Conservation (phyloP, 1,140 invertebrate species). For the Heliothis virescens region DNA sequence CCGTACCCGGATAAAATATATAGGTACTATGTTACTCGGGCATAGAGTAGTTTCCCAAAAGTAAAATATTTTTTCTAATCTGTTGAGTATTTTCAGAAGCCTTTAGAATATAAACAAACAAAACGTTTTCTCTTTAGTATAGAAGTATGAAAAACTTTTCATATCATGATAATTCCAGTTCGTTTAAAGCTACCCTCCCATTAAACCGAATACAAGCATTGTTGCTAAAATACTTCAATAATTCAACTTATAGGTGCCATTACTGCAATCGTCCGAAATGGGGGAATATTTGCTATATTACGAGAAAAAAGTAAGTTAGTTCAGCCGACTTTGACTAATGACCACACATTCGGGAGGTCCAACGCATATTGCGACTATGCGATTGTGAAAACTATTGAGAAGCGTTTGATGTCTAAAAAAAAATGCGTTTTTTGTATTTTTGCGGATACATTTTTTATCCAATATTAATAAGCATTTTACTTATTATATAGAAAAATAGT, state of each 20-base stretch:
- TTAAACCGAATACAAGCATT: neutral
- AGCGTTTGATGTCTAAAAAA: neutral
- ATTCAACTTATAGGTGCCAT: slow-evolving; percentile 32
- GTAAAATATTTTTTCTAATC: too few relatives aligned
- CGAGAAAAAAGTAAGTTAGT: slow-evolving; percentile 71
- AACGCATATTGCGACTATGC: slow-evolving; percentile 75
- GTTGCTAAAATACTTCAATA: slow-evolving; percentile 23
- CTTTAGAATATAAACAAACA: too few relatives aligned
- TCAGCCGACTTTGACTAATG: slow-evolving; percentile 78
- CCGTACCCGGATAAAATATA: too few relatives aligned
- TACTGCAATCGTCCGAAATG: slow-evolving; percentile 10
- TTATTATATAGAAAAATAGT: too few relatives aligned
- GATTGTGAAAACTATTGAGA: slow-evolving; percentile 53
- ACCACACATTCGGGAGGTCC: slow-evolving; percentile 74
- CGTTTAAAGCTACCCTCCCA: neutral
- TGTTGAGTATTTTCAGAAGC: too few relatives aligned
- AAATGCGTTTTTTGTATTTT: neutral
- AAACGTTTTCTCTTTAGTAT: too few relatives aligned
- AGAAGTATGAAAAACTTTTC: too few relatives aligned
- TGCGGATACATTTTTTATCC: too few relatives aligned
- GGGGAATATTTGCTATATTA: slow-evolving; percentile 51
- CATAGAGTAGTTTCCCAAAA: too few relatives aligned
- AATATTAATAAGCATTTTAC: too few relatives aligned
- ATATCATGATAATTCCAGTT: too few relatives aligned
- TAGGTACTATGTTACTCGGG: too few relatives aligned